phyloP scores from a whole-genome alignment of 1,140 invertebrate species.

The Arctopsyche grandis region DNA sequence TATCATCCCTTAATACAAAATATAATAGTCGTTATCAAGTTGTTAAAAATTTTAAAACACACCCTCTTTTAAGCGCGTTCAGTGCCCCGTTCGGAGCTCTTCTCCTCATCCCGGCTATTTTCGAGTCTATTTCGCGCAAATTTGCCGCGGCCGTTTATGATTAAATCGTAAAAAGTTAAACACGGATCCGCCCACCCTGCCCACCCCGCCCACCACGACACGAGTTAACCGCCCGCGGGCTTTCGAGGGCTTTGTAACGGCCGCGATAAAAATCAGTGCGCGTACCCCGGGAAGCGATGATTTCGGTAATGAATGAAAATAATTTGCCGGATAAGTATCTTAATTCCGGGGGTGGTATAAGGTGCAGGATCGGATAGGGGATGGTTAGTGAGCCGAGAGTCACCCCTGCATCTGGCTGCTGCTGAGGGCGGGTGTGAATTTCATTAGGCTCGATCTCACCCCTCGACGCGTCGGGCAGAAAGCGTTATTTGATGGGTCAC shows the following conservation, averaged over 20 bases:
- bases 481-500: conserved; percentile 56
- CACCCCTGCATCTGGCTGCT: conserved; percentile 53
- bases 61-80: neutral
- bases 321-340: conserved; percentile 69
- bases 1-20: too few species aligned
- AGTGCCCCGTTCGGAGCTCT: neutral
- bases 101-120: neutral
- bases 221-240: conserved; percentile 32
- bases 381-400: neutral
- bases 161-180: conserved; percentile 43
- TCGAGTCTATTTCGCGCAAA: neutral
- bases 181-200: neutral
- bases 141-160: neutral
- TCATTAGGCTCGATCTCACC: conserved; percentile 61
- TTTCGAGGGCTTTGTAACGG: conserved; percentile 49
- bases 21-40: too few species aligned
- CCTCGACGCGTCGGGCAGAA: conserved; percentile 53
- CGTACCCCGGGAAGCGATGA: conserved; percentile 50
- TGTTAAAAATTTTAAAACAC: too few species aligned
- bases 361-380: neutral
- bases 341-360: conserved; percentile 53
- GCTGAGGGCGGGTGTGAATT: conserved; percentile 58
- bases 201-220: neutral
- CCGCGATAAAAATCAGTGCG: conserved; percentile 53
- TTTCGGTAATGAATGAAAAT: conserved; percentile 63